Evolutionary conservation across 2,888 invertebrate genomes (phyloP).

Genomic region (Torymus tubicola): DNA sequence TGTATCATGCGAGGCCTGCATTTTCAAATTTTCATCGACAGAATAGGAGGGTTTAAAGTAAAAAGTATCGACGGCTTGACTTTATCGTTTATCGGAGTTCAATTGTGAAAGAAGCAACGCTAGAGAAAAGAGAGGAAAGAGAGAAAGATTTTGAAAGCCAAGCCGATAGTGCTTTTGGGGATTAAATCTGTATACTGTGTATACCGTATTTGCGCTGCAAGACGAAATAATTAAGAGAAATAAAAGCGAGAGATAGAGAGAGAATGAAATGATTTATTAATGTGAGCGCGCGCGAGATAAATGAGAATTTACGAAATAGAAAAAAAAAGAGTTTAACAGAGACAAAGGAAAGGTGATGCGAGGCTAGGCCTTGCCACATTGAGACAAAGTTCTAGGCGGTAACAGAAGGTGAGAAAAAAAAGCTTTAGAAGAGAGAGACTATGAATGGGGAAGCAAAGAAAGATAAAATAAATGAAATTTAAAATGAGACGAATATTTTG

Average conservation of each 20-base stretch:
- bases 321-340: constrained; percentile 50
- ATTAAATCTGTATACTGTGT: constrained; percentile 74
- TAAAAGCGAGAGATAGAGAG: constrained; percentile 41
- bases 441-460: constrained; percentile 62
- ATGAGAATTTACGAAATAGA: constrained; percentile 51
- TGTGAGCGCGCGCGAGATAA: constrained; percentile 38
- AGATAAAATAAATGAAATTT: constrained; percentile 64
- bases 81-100: constrained; percentile 56
- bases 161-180: constrained; percentile 70
- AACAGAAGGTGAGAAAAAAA: constrained; percentile 64
- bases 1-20: constrained; percentile 47
- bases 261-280: constrained; percentile 49
- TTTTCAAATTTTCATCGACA: constrained; percentile 49
- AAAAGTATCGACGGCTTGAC: constrained; percentile 70
- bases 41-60: constrained; percentile 55
- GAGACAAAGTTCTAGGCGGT: constrained; percentile 25
- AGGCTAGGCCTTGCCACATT: constrained; percentile 23
- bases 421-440: constrained; percentile 63
- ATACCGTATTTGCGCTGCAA: constrained; percentile 73
- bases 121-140: too few relatives aligned
- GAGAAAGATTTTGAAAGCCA: constrained; percentile 65
- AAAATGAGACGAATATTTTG: constrained; percentile 73
- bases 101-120: too few relatives aligned
- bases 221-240: constrained; percentile 60
- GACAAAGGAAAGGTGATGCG: constrained; percentile 20